Base-by-base conservation (phyloP, 2,113 vertebrate species). In the Lepisosteus osseus region DNA sequence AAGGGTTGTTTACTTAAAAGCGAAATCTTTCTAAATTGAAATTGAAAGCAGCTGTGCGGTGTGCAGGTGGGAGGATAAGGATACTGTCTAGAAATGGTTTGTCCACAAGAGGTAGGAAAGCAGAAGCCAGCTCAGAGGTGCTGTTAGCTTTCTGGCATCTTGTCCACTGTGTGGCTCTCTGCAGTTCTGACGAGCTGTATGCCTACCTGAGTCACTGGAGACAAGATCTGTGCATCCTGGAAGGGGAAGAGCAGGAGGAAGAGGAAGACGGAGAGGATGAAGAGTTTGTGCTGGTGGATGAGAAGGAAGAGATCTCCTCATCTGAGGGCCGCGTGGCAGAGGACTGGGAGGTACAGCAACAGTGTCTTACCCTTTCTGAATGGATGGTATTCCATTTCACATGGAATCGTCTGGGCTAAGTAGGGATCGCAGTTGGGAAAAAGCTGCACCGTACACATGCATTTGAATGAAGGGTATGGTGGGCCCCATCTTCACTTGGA, bases 231-330 rank as follows among this genome's bases (percentile, higher is more conserved):
- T 84, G 79, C 67, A 73, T 85, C 64, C 65, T 89, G n/a, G 86
- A 90, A 71, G 86, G 84, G 65, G 86, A 72, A 2, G 83, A 75
- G 68, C 86, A 82, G 9, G 83, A 81, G 2, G 57, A 85, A 29
- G 29, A 29, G 54, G 82, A 45, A 2, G 87, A 85, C 29, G 72
- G 61, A 0, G 86, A 89, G 4, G 87, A 92, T 76, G 91, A 92
- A 71, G 92, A 88, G 75, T 92, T 93, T 77, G 92, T 93, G 71
- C 82, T 93, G n/a, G 80, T 92, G 8, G 86, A 88, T 67, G 86
- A 84, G 0, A 83, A 81, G 13, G 79, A 77, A 2, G 82, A 75
- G 42, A 72, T 80, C 40, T 80, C 79, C 13, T 78, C 74, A 76
- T 83, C 65, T 41, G 84, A 83, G 45, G 77, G 72, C 7, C 65